Conservation (phyloP, 2,888 invertebrate genomes). For the Rhopalosiphum nymphaeae region DNA sequence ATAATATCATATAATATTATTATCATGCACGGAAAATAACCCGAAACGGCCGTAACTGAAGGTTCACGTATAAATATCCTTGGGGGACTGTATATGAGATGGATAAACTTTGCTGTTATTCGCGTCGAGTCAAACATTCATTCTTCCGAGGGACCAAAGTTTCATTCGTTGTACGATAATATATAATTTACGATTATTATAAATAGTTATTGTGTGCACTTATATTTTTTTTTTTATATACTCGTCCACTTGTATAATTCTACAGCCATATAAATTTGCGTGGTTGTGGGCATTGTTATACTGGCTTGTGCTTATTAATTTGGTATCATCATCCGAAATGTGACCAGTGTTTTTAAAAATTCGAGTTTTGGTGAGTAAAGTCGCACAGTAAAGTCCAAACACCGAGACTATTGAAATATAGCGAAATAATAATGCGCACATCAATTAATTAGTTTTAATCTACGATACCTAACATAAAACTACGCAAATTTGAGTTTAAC, state of each 20-base stretch:
- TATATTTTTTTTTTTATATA: background rate
- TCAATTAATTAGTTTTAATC: background rate
- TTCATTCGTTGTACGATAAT: background rate
- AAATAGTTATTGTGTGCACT: background rate
- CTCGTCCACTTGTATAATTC: background rate
- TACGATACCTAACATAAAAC: background rate
- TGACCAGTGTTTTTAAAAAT: background rate
- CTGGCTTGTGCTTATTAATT: background rate
- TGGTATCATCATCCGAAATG: background rate
- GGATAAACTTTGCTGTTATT: slow-evolving; percentile 52
- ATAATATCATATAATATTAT: background rate
- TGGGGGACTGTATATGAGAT: slow-evolving; percentile 34
- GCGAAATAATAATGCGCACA: background rate
- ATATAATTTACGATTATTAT: slow-evolving; percentile 35
- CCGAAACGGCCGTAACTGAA: slow-evolving; percentile 44
- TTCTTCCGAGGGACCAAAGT: slow-evolving; percentile 6
- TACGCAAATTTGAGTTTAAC: background rate
- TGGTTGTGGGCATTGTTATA: background rate
- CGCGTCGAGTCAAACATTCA: slow-evolving; percentile 17
- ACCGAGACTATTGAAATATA: background rate
- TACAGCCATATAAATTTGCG: background rate
- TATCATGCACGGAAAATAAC: background rate
- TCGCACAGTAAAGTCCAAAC: background rate
- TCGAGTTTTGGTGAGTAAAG: background rate
- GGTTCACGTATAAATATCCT: slow-evolving; percentile 46